phyloP scores from a whole-genome alignment of 2,888 invertebrate species.

The Phortica magna region DNA sequence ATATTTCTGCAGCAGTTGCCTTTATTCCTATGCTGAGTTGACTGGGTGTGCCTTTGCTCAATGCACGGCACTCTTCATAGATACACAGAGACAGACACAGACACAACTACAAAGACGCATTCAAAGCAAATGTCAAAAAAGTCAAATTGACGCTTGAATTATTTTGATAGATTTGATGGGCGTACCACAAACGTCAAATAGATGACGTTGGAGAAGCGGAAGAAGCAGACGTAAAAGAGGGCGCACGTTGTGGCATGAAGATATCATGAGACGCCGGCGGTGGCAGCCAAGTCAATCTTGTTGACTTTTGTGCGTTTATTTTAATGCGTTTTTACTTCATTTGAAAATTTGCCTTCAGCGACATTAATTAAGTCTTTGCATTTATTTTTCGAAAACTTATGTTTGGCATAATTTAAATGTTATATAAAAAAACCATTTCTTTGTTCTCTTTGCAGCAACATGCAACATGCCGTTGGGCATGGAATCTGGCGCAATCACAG shows the following conservation, averaged over 20 bases:
- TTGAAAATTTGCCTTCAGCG: conserved; percentile 30
- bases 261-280: background rate
- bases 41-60: conserved; percentile 7
- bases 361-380: conserved; percentile 29
- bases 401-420: background rate
- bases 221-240: conserved; percentile 28
- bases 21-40: background rate
- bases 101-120: background rate
- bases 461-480: conserved; percentile 87
- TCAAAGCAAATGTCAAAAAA: conserved; percentile 60
- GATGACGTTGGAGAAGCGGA: background rate
- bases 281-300: background rate
- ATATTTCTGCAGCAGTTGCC: conserved; percentile 4
- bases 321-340: conserved; percentile 28
- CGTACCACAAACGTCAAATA: conserved; percentile 39
- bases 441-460: conserved; percentile 80
- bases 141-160: conserved; percentile 67
- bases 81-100: background rate
- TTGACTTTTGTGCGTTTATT: conserved; percentile 18
- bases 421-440: conserved; percentile 39
- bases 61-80: background rate
- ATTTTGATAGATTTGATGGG: conserved; percentile 71
- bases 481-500: conserved; percentile 88
- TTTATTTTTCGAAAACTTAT: background rate
- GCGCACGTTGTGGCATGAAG: background rate